phyloP scores from a whole-genome alignment of 2,113 vertebrate genomes.

The Dendropsophus ebraccatus region DNA sequence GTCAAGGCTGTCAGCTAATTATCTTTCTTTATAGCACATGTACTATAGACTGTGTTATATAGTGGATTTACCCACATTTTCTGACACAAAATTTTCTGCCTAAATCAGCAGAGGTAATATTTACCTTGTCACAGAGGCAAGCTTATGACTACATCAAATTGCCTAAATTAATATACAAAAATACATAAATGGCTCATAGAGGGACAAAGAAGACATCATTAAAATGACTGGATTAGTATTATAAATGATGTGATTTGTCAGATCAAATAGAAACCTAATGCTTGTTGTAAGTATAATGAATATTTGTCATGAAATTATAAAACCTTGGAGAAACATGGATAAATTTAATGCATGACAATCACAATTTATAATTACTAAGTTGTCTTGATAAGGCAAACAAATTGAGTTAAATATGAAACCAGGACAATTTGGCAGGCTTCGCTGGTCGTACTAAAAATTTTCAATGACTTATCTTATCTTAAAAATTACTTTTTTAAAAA shows the following conservation, averaged over 20 bases:
- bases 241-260: slow-evolving; percentile 17
- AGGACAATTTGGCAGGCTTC: slow-evolving; percentile 46
- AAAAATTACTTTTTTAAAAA: slow-evolving; percentile 40
- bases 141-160: not conserved
- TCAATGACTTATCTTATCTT: slow-evolving; percentile 45
- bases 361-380: slow-evolving; percentile 52
- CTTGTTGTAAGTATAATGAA: slow-evolving; percentile 47
- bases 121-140: not conserved
- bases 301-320: slow-evolving; percentile 55
- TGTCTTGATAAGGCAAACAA: slow-evolving; percentile 52
- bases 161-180: not conserved
- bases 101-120: not conserved
- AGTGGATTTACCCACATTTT: not conserved
- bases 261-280: slow-evolving; percentile 40
- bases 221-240: not conserved
- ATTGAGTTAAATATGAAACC: slow-evolving; percentile 54
- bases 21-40: not conserved
- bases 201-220: not conserved
- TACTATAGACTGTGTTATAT: not conserved
- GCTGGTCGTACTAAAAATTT: slow-evolving; percentile 37
- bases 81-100: not conserved
- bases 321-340: slow-evolving; percentile 38
- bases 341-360: slow-evolving; percentile 39
- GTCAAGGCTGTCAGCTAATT: not conserved
- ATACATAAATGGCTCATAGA: not conserved